phyloP scores from a whole-genome alignment of 2,888 invertebrate species.

The Hartigia nigra region DNA sequence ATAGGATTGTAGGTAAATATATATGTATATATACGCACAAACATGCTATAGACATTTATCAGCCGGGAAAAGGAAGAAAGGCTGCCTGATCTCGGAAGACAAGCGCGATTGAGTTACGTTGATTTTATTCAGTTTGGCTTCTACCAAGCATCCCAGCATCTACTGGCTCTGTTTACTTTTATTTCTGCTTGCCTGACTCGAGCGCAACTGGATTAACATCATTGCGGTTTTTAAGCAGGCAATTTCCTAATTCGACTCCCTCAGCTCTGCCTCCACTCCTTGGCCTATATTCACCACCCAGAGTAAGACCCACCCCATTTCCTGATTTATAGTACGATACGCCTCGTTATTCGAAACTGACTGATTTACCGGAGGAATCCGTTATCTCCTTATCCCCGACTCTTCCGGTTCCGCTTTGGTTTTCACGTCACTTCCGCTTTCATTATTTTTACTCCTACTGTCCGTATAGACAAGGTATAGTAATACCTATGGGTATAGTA shows the following conservation, averaged over 20 bases:
- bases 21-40: slow-evolving; percentile 12
- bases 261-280: slow-evolving; percentile 31
- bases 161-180: slow-evolving; percentile 36
- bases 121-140: slow-evolving; percentile 63
- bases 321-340: slow-evolving; percentile 49
- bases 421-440: not conserved
- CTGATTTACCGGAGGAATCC: not conserved
- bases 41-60: slow-evolving; percentile 46
- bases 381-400: not conserved
- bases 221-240: slow-evolving; percentile 64
- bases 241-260: slow-evolving; percentile 63
- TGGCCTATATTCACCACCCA: slow-evolving; percentile 38
- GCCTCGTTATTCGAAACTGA: not conserved
- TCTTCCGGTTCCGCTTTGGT: not conserved
- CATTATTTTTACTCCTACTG: not conserved
- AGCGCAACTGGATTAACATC: slow-evolving; percentile 58
- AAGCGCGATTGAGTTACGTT: slow-evolving; percentile 64
- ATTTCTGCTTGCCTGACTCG: slow-evolving; percentile 33
- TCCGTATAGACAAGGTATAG: not conserved
- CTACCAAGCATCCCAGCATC: slow-evolving; percentile 33
- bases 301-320: slow-evolving; percentile 30
- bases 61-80: slow-evolving; percentile 39
- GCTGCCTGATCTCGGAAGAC: slow-evolving; percentile 57
- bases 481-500: not conserved
- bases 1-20: not conserved